phyloP scores from a whole-genome alignment of 2,888 invertebrate species.

The Labia minor region DNA sequence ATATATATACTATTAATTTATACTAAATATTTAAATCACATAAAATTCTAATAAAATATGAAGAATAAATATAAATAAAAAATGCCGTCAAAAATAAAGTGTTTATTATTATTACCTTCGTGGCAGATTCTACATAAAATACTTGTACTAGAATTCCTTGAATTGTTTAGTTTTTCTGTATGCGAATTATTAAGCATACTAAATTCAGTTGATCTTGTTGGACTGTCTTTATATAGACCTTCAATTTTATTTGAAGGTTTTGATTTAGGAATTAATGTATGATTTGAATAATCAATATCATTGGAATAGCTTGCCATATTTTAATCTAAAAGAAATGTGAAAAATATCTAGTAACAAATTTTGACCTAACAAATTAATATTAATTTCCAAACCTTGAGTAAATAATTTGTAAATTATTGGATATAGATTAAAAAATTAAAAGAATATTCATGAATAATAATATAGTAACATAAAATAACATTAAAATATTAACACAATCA shows the following conservation, averaged over 20 bases:
- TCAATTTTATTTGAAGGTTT: not conserved
- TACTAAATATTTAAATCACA: too few relatives aligned
- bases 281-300: not conserved
- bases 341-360: not conserved
- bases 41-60: too few relatives aligned
- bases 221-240: not conserved
- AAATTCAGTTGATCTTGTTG: not conserved
- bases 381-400: too few relatives aligned
- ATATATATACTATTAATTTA: too few relatives aligned
- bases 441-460: not conserved
- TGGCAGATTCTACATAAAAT: conserved; percentile 43
- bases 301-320: not conserved
- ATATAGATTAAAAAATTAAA: not conserved
- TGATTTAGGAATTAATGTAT: not conserved
- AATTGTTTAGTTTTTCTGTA: not conserved
- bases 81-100: too few relatives aligned
- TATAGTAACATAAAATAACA: not conserved
- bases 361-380: not conserved
- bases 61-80: too few relatives aligned
- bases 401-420: not conserved
- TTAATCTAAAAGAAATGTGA: not conserved
- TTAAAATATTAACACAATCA: not conserved
- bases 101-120: conserved; percentile 39
- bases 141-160: conserved; percentile 25
- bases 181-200: not conserved